Percentiles rank a stretch among this genome's conserved stretches.
Evolutionary conservation across 2,797 vertebrate species (phyloP).

Genomic region (Sarcoramphus papa): DNA sequence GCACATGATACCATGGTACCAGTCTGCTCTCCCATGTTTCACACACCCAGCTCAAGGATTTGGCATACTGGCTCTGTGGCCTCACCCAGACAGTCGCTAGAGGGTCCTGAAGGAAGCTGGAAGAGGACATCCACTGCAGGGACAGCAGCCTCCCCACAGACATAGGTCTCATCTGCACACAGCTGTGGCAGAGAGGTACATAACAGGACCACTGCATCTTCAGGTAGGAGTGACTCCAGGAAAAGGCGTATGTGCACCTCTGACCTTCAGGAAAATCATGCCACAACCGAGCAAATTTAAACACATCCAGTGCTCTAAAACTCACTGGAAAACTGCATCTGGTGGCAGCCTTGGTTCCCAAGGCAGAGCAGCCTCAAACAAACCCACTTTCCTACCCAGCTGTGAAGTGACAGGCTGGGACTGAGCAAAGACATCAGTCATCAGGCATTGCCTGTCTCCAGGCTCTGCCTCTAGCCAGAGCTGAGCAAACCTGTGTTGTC

Average conservation of each 20-base stretch:
- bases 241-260: not conserved
- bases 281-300: not conserved
- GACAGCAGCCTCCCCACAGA: not conserved
- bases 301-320: not conserved
- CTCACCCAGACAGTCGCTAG: not conserved
- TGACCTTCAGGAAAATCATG: not conserved
- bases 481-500: not conserved
- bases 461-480: not conserved
- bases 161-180: not conserved
- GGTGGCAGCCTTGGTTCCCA: not conserved
- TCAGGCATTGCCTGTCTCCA: not conserved
- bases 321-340: not conserved
- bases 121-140: not conserved
- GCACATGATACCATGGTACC: not conserved
- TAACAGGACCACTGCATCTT: fast-evolving
- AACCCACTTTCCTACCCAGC: not conserved
- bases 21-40: not conserved
- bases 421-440: not conserved
- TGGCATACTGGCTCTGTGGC: not conserved
- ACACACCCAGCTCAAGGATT: not conserved
- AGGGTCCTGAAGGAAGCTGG: not conserved
- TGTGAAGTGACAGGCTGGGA: not conserved
- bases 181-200: not conserved
- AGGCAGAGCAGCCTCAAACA: not conserved
- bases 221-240: not conserved